A percentile compares a stretch with the other conserved stretches of the same genome.
Evolutionary conservation across 2,113 vertebrate species (phyloP).

Genomic region (Corydoras maculifer): DNA sequence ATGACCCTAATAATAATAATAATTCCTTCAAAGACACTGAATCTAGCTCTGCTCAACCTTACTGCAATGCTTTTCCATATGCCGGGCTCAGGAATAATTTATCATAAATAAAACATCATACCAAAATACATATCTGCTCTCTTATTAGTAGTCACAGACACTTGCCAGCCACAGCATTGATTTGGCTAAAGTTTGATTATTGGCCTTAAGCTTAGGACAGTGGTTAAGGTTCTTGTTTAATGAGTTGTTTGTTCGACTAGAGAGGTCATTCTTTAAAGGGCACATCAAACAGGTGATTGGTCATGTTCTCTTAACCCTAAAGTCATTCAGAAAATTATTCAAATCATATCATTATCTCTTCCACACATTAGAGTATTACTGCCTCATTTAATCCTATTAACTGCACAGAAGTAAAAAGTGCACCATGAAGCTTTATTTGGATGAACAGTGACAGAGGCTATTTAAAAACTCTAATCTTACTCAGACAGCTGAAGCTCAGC

Average conservation of each 20-base stretch:
- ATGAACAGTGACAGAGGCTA: conserved; percentile 11
- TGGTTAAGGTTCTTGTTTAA: neutral
- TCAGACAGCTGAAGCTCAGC: conserved; percentile 23
- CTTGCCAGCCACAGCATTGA: too few species aligned
- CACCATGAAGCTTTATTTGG: conserved; percentile 4
- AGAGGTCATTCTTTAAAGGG: neutral
- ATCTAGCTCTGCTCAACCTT: too few species aligned
- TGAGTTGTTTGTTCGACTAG: neutral
- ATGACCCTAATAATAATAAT: too few species aligned
- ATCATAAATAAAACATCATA: too few species aligned
- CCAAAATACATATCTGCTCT: too few species aligned
- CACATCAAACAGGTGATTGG: neutral
- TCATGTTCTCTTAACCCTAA: too few species aligned
- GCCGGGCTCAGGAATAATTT: too few species aligned
- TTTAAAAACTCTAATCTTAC: conserved; percentile 21
- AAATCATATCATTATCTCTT: neutral
- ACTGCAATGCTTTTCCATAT: too few species aligned
- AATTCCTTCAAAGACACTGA: too few species aligned
- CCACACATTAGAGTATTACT: neutral
- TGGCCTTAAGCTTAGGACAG: neutral
- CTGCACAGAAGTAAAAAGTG: conserved; percentile 1
- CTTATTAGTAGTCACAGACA: too few species aligned
- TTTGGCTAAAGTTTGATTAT: too few species aligned
- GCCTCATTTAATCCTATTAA: conserved; percentile 13
- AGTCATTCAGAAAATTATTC: too few species aligned